Base-by-base conservation (phyloP, 2,888 invertebrate species). In the Criorhina ranunculi region DNA sequence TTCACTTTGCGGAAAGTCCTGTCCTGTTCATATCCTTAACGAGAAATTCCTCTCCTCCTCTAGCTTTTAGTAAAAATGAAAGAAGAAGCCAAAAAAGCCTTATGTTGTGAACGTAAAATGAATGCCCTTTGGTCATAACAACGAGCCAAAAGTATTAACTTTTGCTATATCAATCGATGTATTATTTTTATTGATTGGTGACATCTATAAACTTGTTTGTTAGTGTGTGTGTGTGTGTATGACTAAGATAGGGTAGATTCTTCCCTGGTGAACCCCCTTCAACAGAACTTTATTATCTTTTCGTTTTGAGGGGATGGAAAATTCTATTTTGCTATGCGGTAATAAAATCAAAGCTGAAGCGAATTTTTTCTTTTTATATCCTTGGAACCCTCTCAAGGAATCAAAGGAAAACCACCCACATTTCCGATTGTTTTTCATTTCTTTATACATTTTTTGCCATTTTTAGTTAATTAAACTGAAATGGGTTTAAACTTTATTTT, bases 341-440 rank as follows among this genome's bases (percentile, higher is more conserved):
- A 64, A 73, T 73, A 79, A 83, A 83, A 83, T 79, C 83, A 83
- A 60, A 73, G 73, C 35, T 55, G 49, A 69, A 19, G 9, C 19
- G 62, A 64, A 57, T 42, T 70, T 40, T n/a, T 57, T 60, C n/a
- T 9, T 11, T 17, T 69, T 81, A 60, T 40, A 15, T 19, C 49
- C 40, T 31, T 66, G 8, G 33, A 59, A 57, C 60, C 70, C 62
- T 57, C 53, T 17, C 12, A 11, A 37, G 9, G 42, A 40, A 49
- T 37, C 29, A 17, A 44, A 37, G 4, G 55, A 31, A 33, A 29
- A 17, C 44, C 75, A 9, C 64, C 75, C 55, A 64, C 66, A 49
- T 31, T 57, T 55, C n/a, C 5, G 19, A 37, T 44, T 55, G 53
- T 33, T 64, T 53, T 11, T 9, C 11, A 24, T 0, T 0, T 9